phyloP scores from a whole-genome alignment of 92 coral and sea anemone genomes.

The Epizoanthus stellaris region DNA sequence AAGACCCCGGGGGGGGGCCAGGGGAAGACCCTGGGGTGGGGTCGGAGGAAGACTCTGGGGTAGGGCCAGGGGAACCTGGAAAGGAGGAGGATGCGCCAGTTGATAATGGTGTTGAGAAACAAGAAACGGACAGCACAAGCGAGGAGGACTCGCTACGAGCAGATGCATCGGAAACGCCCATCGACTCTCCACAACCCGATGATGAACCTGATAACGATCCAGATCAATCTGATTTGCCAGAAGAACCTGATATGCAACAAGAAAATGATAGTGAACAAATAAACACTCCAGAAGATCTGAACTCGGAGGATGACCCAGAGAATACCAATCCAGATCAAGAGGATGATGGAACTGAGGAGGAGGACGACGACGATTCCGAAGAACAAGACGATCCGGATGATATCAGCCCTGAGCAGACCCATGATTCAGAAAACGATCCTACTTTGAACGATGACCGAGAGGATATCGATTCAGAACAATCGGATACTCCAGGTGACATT shows the following conservation, averaged over 20 bases:
- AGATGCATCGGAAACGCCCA: too few relatives aligned
- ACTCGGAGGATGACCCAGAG: neutral
- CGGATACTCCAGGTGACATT: neutral
- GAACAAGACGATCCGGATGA: neutral
- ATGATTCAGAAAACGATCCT: neutral
- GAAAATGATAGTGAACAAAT: neutral
- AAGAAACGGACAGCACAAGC: too few relatives aligned
- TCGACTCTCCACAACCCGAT: too few relatives aligned
- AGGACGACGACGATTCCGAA: neutral
- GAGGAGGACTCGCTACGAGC: too few relatives aligned
- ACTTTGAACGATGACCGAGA: neutral
- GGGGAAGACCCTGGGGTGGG: neutral
- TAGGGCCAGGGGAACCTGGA: too few relatives aligned
- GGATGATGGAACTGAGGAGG: neutral
- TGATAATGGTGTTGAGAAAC: too few relatives aligned
- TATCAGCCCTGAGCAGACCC: neutral
- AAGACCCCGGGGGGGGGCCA: neutral
- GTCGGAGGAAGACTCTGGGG: neutral
- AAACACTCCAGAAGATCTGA: neutral
- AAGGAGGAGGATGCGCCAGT: too few relatives aligned
- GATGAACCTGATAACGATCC: too few relatives aligned
- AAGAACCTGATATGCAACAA: too few relatives aligned
- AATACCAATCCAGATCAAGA: neutral
- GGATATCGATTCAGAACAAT: constrained; percentile 7
- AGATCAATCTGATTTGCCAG: too few relatives aligned